These are phyloP conservation scores for Nothoprocta perdicaria DNA, from an alignment of 2,113 vertebrate species.

Conservation along the genomic window DNA sequence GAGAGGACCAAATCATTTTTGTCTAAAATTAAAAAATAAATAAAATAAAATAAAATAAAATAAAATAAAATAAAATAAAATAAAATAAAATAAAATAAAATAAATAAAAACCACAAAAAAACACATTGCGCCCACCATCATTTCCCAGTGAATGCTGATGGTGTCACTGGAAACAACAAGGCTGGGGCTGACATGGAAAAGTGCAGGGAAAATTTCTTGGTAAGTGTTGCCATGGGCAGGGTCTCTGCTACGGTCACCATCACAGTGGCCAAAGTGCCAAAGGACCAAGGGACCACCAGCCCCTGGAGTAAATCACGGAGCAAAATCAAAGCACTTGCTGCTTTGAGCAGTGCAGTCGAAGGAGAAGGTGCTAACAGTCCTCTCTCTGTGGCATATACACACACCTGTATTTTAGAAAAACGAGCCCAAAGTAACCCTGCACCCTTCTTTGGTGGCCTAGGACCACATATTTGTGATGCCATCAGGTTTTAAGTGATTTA, in stretches of 20 bases:
- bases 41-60: too few relatives aligned
- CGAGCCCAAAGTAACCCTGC: background rate
- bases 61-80: too few relatives aligned
- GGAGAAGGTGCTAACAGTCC: background rate
- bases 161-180: background rate
- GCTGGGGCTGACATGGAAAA: background rate
- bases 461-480: background rate
- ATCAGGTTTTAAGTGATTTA: slow-evolving; percentile 29
- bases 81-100: too few relatives aligned
- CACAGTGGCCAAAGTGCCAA: background rate
- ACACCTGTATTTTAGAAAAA: background rate
- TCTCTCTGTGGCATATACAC: background rate
- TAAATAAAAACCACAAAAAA: background rate
- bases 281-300: background rate
- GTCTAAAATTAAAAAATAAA: background rate
- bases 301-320: background rate
- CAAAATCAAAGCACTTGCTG: background rate
- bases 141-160: background rate
- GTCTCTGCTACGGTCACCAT: background rate
- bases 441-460: background rate
- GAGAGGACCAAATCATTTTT: background rate
- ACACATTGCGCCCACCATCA: background rate
- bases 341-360: background rate
- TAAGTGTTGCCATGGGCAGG: background rate
- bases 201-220: background rate